phyloP scores from a whole-genome alignment of 2,797 vertebrate species.

The Podarcis siculus region DNA sequence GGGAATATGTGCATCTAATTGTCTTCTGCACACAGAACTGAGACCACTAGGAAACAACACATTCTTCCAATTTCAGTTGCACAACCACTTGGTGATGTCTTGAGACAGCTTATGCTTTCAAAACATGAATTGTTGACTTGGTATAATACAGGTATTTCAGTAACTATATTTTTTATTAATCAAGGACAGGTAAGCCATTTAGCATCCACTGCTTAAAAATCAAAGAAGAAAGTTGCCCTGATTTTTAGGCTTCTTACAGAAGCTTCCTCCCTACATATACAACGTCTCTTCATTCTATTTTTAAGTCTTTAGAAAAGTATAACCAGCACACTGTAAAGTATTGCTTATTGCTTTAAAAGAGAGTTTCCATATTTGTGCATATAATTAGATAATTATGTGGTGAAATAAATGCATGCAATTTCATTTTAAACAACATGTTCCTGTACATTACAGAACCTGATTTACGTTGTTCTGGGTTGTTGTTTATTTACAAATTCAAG shows the following conservation, averaged over 20 bases:
- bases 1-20: neutral
- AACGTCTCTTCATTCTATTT: constrained; percentile 63
- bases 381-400: constrained; percentile 68
- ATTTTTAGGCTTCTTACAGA: constrained; percentile 68
- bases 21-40: neutral
- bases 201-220: constrained; percentile 39
- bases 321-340: constrained; percentile 75
- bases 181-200: constrained; percentile 34
- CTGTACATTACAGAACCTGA: constrained; percentile 71
- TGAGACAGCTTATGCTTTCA: neutral
- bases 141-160: neutral
- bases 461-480: neutral
- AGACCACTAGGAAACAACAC: neutral
- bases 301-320: constrained; percentile 79
- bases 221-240: constrained; percentile 52
- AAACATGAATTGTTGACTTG: constrained; percentile 53
- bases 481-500: neutral
- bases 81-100: neutral
- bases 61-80: neutral
- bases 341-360: constrained; percentile 69
- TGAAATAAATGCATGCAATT: constrained; percentile 65
- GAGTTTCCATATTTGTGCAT: constrained; percentile 71
- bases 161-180: neutral
- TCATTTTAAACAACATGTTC: constrained; percentile 71
- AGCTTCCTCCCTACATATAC: constrained; percentile 66